phyloP scores from a whole-genome alignment of 2,797 vertebrate species.

The Sebastes melanostomus region DNA sequence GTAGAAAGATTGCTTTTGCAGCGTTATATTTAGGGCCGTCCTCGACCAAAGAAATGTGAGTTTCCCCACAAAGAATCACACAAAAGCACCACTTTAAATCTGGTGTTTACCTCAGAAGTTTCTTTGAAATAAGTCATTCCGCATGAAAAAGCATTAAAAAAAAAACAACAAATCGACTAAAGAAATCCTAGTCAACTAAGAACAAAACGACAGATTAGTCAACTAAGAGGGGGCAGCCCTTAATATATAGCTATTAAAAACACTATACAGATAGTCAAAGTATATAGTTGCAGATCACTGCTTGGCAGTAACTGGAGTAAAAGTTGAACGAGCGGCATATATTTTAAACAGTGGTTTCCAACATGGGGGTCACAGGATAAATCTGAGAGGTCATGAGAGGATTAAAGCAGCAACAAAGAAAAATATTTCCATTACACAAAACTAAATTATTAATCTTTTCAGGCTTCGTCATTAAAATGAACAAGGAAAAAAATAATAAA shows the following conservation, averaged over 20 bases:
- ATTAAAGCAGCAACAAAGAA: not conserved
- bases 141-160: no score
- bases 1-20: not conserved
- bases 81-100: no score
- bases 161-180: no score
- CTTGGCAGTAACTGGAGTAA: not conserved
- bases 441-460: not conserved
- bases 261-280: not conserved
- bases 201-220: no score
- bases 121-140: no score
- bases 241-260: not conserved
- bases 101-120: no score
- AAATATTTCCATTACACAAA: not conserved
- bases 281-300: not conserved
- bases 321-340: not conserved
- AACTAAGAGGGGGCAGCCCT: no score
- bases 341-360: not conserved
- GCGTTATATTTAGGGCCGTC: not conserved
- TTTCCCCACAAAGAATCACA: no score
- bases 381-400: not conserved
- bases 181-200: no score
- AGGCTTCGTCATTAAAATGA: not conserved
- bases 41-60: no score
- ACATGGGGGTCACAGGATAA: no score
- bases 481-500: not conserved